Conservation (phyloP, 2,888 invertebrate genomes). For the Tipula confusa region DNA sequence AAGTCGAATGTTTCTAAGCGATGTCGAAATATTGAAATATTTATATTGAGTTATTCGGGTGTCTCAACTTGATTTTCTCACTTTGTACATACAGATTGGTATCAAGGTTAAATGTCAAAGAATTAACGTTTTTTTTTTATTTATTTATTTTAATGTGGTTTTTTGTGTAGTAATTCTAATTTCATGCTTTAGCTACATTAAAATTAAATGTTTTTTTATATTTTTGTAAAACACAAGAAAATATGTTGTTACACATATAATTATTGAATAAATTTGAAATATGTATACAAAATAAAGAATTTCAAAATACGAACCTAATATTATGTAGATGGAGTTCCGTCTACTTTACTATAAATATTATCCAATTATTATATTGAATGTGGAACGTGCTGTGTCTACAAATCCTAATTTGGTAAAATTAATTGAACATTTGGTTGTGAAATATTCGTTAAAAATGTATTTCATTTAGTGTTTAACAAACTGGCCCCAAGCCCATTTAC, state of each 20-base stretch:
- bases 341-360: not conserved
- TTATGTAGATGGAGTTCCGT: not conserved
- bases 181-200: conserved; percentile 3
- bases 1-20: too few species aligned
- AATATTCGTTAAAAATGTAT: not conserved
- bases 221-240: not conserved
- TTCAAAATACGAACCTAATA: not conserved
- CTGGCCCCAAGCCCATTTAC: too few species aligned
- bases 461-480: too few species aligned
- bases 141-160: too few species aligned
- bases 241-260: not conserved
- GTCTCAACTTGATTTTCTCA: too few species aligned
- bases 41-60: too few species aligned
- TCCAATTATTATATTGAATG: not conserved
- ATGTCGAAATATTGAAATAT: too few species aligned
- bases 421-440: not conserved
- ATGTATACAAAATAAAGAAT: not conserved
- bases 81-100: not conserved
- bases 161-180: not conserved
- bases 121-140: not conserved
- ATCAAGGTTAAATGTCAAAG: conserved; percentile 20
- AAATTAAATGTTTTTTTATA: conserved; percentile 3
- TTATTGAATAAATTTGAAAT: not conserved
- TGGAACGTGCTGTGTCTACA: not conserved
- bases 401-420: not conserved